A percentile compares a stretch with the other conserved stretches of the same genome.
Evolutionary conservation across 2,797 vertebrate species (phyloP).

Genomic region (Tapirus indicus): DNA sequence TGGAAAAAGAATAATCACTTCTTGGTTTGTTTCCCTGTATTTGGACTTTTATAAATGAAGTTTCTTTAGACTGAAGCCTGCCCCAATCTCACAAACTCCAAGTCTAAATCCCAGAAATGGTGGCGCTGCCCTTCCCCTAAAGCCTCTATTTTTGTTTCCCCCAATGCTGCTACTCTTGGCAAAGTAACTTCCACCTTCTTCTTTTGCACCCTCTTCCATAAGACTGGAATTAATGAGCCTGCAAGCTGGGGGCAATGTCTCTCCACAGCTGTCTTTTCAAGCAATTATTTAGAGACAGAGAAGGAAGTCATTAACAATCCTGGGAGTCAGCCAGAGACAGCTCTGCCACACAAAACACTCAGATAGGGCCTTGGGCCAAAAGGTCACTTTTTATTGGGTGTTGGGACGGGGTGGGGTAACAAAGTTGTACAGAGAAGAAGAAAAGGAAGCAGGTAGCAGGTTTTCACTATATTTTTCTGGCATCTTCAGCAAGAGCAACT

Average conservation of each 20-base stretch:
- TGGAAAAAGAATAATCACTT: background rate
- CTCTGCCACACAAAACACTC: constrained; percentile 69
- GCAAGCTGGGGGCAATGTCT: constrained; percentile 43
- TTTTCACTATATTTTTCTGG: constrained; percentile 32
- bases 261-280: constrained; percentile 75
- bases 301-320: constrained; percentile 79
- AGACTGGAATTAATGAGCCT: constrained; percentile 62
- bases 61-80: background rate
- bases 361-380: constrained; percentile 70
- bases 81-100: constrained; percentile 1
- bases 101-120: background rate
- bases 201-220: constrained; percentile 37
- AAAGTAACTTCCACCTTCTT: constrained; percentile 62
- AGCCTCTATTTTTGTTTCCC: constrained; percentile 27
- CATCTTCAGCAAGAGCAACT: constrained; percentile 47
- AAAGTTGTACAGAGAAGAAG: background rate
- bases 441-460: background rate
- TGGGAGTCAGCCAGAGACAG: constrained; percentile 75
- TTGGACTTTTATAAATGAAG: background rate
- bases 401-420: background rate
- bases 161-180: background rate
- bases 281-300: constrained; percentile 70
- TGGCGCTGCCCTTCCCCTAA: background rate
- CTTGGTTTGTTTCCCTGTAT: background rate
- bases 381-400: constrained; percentile 57